Percentiles rank a stretch among this genome's conserved stretches.
Conservation (phyloP, 1,140 invertebrate species). For the Zaprionus nigranus region DNA sequence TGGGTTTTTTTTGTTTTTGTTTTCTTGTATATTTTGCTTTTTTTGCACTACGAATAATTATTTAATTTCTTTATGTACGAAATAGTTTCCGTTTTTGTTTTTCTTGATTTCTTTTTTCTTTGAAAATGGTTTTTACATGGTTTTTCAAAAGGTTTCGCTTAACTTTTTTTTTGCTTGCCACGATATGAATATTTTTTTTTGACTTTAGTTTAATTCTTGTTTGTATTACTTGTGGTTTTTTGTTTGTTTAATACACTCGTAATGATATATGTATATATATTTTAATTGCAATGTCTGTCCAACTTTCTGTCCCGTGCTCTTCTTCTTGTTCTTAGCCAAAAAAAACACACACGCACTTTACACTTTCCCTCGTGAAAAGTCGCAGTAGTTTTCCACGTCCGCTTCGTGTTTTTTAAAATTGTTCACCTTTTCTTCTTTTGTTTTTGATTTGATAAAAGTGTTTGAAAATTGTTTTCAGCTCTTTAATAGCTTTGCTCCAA, state of each 20-base stretch:
- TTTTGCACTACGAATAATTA: constrained; percentile 72
- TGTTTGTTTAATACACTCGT: constrained; percentile 53
- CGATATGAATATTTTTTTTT: constrained; percentile 72
- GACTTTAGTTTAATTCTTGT: constrained; percentile 52
- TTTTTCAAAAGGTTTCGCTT: constrained; percentile 41
- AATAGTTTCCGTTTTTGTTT: constrained; percentile 34
- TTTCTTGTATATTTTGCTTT: constrained; percentile 23
- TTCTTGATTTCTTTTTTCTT: constrained; percentile 21
- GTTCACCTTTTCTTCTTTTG: constrained; percentile 52
- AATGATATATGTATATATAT: constrained; percentile 45
- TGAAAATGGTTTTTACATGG: constrained; percentile 63
- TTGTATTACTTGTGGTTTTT: constrained; percentile 7
- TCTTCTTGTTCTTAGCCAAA: constrained; percentile 39
- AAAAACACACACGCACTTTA: constrained; percentile 54
- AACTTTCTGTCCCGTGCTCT: constrained; percentile 40
- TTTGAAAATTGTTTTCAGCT: constrained; percentile 63
- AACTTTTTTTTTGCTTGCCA: constrained; percentile 59
- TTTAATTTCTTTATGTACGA: constrained; percentile 65
- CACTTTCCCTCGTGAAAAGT: constrained; percentile 40
- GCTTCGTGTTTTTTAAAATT: constrained; percentile 22
- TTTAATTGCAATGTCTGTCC: constrained; percentile 35
- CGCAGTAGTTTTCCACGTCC: constrained; percentile 11
- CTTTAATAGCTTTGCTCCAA: constrained; percentile 47
- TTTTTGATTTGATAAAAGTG: constrained; percentile 68
- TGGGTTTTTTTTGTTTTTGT: constrained; percentile 29